Evolutionary conservation across 1,140 invertebrate species (phyloP).

Genomic region (Drusus annulatus): DNA sequence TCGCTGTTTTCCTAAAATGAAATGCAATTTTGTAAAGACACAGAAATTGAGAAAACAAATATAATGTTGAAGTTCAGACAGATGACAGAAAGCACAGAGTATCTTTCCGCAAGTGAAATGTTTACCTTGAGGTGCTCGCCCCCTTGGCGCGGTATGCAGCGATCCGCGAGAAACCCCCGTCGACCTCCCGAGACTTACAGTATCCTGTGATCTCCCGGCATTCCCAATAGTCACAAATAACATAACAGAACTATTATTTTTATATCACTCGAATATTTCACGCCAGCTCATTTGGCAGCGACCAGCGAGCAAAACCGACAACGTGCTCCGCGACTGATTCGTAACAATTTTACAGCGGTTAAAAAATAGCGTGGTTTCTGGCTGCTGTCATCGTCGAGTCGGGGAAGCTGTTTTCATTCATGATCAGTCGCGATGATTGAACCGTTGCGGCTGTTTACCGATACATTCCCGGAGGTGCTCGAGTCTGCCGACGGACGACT

Average conservation of each 20-base stretch:
- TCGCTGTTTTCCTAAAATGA: background rate
- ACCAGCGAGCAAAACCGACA: constrained; percentile 2
- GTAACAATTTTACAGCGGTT: background rate
- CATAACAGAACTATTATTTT: constrained; percentile 38
- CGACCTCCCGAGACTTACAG: background rate
- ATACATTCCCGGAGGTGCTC: background rate
- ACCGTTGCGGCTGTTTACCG: constrained; percentile 18
- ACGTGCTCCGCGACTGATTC: background rate
- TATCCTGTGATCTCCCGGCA: constrained; percentile 8
- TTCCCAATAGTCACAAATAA: constrained; percentile 23
- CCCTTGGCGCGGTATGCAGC: background rate
- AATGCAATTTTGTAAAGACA: no score
- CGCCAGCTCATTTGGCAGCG: background rate
- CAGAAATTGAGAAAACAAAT: background rate
- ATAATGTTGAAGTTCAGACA: background rate
- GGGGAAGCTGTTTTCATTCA: constrained; percentile 26
- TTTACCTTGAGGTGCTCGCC: constrained; percentile 48
- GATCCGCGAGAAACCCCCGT: background rate
- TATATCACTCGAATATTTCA: constrained; percentile 2
- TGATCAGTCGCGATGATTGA: background rate
- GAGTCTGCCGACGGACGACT: constrained; percentile 9
- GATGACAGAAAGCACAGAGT: background rate
- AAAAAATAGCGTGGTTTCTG: background rate
- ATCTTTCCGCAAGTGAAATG: constrained; percentile 2
- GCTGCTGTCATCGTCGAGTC: background rate